Evolutionary conservation across 2,797 vertebrate genomes (phyloP), one percentile per base, ranked within the genome.

Genomic region (Halcyon chelicuti): DNA sequence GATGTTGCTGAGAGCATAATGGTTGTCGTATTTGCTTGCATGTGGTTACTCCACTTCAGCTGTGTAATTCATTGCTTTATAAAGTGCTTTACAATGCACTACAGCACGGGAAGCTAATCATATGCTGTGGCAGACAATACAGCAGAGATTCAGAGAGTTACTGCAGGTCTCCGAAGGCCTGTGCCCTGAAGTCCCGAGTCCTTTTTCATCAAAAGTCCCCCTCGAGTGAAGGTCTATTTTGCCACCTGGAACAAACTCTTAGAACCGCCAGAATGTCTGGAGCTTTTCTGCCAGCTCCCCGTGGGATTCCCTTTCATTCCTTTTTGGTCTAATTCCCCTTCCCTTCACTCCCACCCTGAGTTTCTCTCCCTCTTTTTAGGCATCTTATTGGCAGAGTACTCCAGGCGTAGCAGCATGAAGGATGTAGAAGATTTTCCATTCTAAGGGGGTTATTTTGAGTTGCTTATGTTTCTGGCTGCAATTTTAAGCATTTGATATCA

Each of bases 291-390:
- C 57, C 0, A 17, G 90, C 61, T 96, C 95, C 91, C 93, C 0
- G 2, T 94, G 94, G 96, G 84, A 95, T 96, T 96, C 80, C 80
- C 94, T 97, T 96, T 96, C 63, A 89, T 92, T 94, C 90, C 61
- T 95, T 93, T 93, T 95, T 2, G 8, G 86, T 85, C 71, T 93
- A 90, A 93, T 95, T 96, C 83, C 68, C 61, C 49, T 95, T 93
- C 35, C 74, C 44, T 96, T 95, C 67, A 82, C 92, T 95, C 94
- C 88, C 68, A 95, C 94, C 86, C 92, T 33, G 63, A 90, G 58
- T 84, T 95, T 94, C 88, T 94, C 55, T 96, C 83, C 74, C 74
- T 94, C 77, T 90, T 96, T 96, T 96, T 88, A 84, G 80, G 77
- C 90, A 40, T 94, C 86, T 94, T 91, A 92, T 93, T 96, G 93